Evolutionary conservation across 2,888 invertebrate genomes (phyloP).

Genomic region (Ornithoptera alexandrae): DNA sequence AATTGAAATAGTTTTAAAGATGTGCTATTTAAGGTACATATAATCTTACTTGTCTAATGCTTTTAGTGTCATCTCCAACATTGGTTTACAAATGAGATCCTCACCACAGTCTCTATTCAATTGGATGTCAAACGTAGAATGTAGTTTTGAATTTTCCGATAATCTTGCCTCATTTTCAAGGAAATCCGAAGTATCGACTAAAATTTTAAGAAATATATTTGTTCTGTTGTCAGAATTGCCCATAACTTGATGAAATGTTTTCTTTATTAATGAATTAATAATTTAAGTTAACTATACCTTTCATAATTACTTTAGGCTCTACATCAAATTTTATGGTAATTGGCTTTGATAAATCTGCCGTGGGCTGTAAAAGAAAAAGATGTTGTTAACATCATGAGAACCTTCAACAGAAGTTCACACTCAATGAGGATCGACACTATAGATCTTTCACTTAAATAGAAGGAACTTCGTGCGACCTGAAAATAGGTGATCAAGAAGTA

Average conservation of each 20-base stretch:
- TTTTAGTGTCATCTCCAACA: slow-evolving; percentile 61
- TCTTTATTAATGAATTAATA: no score
- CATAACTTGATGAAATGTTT: no score
- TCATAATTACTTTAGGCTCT: neutral
- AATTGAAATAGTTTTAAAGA: no score
- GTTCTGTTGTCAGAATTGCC: no score
- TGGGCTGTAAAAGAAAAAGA: slow-evolving; percentile 51
- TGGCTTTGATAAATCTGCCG: slow-evolving; percentile 64
- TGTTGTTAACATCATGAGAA: neutral
- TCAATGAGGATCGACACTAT: no score
- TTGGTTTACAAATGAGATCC: slow-evolving; percentile 75
- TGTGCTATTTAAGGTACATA: neutral
- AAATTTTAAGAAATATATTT: slow-evolving; percentile 23
- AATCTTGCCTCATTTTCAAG: slow-evolving; percentile 47
- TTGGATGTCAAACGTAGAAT: slow-evolving; percentile 58
- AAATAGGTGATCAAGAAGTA: no score
- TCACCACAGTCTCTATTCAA: slow-evolving; percentile 76
- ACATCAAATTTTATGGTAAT: slow-evolving; percentile 48
- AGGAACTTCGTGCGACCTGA: no score
- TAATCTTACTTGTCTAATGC: slow-evolving; percentile 52
- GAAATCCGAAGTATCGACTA: slow-evolving; percentile 47
- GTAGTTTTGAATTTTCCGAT: slow-evolving; percentile 54
- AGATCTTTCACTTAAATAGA: no score
- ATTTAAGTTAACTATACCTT: slow-evolving; percentile 4
- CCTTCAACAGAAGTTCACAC: no score